Evolutionary conservation across 1,140 invertebrate genomes (phyloP).

Genomic region (Drosophila mauritiana): DNA sequence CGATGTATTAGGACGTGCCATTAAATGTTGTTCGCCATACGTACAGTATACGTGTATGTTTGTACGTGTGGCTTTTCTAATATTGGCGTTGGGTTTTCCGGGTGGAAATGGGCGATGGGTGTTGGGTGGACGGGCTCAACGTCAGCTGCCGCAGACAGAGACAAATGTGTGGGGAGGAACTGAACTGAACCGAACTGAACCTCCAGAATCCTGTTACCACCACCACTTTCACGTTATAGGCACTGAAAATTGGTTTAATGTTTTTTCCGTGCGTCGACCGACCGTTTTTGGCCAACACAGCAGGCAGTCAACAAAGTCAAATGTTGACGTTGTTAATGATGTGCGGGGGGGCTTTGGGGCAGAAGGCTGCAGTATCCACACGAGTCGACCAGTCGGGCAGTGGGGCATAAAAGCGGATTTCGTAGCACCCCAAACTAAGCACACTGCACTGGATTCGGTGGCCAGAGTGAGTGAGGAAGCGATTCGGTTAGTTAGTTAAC

Average conservation of each 20-base stretch:
- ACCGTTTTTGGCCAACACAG: conserved; percentile 62
- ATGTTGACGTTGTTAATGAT: conserved; percentile 81
- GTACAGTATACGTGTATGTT: conserved; percentile 15
- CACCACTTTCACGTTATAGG: conserved; percentile 48
- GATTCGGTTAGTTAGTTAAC: conserved; percentile 66
- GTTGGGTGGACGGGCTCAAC: conserved; percentile 20
- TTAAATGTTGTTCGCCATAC: conserved; percentile 42
- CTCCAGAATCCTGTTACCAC: conserved; percentile 3
- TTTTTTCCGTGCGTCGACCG: conserved; percentile 60
- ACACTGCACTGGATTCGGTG: conserved; percentile 5
- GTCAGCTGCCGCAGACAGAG: conserved; percentile 71
- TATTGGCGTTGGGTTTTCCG: conserved; percentile 36
- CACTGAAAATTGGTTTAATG: conserved; percentile 78
- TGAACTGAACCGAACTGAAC: no score
- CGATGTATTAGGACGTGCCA: conserved; percentile 30
- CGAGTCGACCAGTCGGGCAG: conserved; percentile 13
- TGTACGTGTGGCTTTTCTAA: conserved; percentile 46
- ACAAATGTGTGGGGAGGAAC: conserved; percentile 57
- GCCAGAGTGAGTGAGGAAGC: conserved; percentile 4
- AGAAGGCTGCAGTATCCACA: conserved; percentile 5
- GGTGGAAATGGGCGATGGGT: background rate
- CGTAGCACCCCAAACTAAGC: conserved; percentile 15
- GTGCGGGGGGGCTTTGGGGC: conserved; percentile 33
- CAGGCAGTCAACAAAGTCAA: conserved; percentile 75
- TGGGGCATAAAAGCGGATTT: conserved; percentile 65